These are phyloP conservation scores for Recurvirostra avosetta DNA, from an alignment of 2,113 vertebrate species.

Conservation along the genomic window DNA sequence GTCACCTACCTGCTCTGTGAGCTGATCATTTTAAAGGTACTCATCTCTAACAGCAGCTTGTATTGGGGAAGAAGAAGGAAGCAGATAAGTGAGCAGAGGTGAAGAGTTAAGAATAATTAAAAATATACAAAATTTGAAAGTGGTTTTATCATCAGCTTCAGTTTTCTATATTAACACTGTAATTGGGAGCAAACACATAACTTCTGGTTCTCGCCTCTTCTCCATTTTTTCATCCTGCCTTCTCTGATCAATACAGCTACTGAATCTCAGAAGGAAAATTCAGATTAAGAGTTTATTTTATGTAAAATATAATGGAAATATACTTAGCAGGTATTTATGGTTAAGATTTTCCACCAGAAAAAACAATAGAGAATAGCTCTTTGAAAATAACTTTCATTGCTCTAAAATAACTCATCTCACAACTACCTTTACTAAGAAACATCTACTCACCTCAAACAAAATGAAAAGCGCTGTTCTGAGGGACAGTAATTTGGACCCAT, in stretches of 20 bases:
- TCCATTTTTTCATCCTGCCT: background rate
- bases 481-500: background rate
- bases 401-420: background rate
- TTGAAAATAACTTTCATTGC: background rate
- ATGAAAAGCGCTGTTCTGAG: background rate
- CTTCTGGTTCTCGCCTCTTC: background rate
- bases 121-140: background rate
- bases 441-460: background rate
- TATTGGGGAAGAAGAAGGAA: background rate
- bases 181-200: background rate
- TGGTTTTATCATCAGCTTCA: background rate
- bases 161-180: background rate
- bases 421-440: background rate
- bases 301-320: background rate
- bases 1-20: background rate
- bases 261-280: background rate
- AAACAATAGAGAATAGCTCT: background rate
- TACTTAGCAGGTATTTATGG: background rate
- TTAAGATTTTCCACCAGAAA: background rate
- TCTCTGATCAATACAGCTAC: background rate
- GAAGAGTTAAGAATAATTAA: background rate
- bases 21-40: background rate
- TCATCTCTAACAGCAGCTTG: background rate
- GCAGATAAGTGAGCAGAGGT: background rate
- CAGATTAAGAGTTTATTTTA: background rate